Percentiles rank a stretch among this genome's conserved stretches.
These are phyloP conservation scores for Conops quadrifasciatus DNA, from an alignment of 2,888 invertebrate species.

Conservation along the genomic window DNA sequence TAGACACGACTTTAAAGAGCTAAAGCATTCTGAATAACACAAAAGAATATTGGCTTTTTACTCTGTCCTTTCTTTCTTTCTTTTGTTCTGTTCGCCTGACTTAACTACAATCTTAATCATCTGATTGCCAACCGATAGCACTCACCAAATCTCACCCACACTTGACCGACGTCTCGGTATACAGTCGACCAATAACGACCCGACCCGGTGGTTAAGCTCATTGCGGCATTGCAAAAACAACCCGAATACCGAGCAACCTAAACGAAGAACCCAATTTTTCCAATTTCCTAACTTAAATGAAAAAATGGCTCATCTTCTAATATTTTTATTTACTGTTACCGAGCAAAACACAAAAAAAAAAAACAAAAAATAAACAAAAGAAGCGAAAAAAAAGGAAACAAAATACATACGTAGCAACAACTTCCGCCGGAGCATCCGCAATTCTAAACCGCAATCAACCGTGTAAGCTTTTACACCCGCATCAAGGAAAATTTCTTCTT, in stretches of 20 bases:
- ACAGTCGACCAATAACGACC: too few species aligned
- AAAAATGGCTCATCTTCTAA: constrained; percentile 19
- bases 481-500: neutral
- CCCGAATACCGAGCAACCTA: too few species aligned
- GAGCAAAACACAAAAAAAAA: neutral
- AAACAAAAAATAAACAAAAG: neutral
- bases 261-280: neutral
- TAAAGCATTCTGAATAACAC: too few species aligned
- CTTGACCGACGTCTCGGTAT: too few species aligned
- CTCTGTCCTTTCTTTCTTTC: neutral
- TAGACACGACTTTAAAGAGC: too few species aligned
- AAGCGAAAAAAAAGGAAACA: constrained; percentile 13
- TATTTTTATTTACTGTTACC: neutral
- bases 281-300: neutral
- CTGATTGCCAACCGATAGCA: too few species aligned
- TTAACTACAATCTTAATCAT: neutral
- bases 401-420: constrained; percentile 36
- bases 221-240: too few species aligned
- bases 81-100: neutral
- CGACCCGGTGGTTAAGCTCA: too few species aligned
- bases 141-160: too few species aligned
- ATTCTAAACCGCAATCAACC: constrained; percentile 3
- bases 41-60: too few species aligned
- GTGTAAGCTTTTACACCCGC: constrained; percentile 1
- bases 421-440: constrained; percentile 12